These are phyloP conservation scores for Dicerorhinus sumatrensis DNA, from an alignment of 2,113 vertebrate species.

Conservation along the genomic window DNA sequence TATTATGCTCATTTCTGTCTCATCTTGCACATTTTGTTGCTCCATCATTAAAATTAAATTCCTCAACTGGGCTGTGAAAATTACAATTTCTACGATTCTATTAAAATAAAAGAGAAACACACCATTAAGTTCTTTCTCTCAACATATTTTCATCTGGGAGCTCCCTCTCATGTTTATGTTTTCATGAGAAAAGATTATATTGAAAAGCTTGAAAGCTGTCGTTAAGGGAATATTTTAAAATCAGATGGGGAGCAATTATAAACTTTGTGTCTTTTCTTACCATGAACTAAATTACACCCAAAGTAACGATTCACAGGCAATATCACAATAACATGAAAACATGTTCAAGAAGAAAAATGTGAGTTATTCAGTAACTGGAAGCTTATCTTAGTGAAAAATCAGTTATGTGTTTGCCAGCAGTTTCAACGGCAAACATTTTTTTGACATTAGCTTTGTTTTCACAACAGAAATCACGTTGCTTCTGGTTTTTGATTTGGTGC, in stretches of 20 bases:
- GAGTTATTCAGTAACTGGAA: constrained; percentile 42
- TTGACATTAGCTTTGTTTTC: constrained; percentile 63
- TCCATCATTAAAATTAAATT: constrained; percentile 48
- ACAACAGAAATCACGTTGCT: constrained; percentile 60
- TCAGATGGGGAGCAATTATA: constrained; percentile 48
- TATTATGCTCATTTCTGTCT: constrained; percentile 19
- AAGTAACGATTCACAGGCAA: constrained; percentile 60
- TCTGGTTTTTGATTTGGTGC: neutral
- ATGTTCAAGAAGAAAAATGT: constrained; percentile 33
- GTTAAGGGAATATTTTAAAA: constrained; percentile 64
- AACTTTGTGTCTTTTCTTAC: constrained; percentile 65
- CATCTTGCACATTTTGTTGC: constrained; percentile 23
- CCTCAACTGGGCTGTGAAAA: constrained; percentile 50
- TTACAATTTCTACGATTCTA: constrained; percentile 17
- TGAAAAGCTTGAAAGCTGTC: constrained; percentile 64
- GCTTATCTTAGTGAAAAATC: constrained; percentile 56
- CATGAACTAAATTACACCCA: constrained; percentile 66
- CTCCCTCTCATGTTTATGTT: constrained; percentile 55
- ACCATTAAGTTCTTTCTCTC: neutral
- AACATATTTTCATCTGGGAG: constrained; percentile 17
- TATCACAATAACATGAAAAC: constrained; percentile 64
- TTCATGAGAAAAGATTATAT: constrained; percentile 56
- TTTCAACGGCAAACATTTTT: constrained; percentile 57
- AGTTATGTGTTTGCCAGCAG: constrained; percentile 46
- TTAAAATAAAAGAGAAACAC: constrained; percentile 37